Percentiles rank a stretch among this genome's conserved stretches.
These are phyloP conservation scores for Trichosurus vulpecula DNA, from an alignment of 2,797 vertebrate genomes.

Conservation along the genomic window DNA sequence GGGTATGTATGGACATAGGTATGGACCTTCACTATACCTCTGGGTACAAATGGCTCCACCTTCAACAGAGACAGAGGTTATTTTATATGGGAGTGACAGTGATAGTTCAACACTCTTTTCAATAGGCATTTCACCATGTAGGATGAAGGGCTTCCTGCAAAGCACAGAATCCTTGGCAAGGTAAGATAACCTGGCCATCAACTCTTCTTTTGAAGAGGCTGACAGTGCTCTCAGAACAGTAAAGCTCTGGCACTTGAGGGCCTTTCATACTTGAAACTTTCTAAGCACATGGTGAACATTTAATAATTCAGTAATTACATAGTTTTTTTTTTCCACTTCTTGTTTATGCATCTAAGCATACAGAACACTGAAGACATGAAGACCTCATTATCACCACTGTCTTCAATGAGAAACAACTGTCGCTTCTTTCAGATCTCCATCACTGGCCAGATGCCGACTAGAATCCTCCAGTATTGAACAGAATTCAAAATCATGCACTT, in stretches of 20 bases:
- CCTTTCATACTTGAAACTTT: background rate
- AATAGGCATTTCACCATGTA: background rate
- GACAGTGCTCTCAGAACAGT: background rate
- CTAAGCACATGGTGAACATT: background rate
- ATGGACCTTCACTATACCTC: background rate
- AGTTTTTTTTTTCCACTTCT: background rate
- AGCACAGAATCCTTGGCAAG: background rate
- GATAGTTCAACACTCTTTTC: background rate
- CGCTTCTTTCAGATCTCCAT: background rate
- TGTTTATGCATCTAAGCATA: background rate
- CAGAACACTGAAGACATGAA: background rate
- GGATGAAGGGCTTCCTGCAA: background rate
- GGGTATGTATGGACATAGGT: background rate
- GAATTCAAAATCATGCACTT: background rate
- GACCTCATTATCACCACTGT: background rate
- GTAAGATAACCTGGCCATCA: background rate
- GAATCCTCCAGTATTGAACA: background rate
- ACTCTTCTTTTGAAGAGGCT: background rate
- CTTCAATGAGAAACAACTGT: background rate
- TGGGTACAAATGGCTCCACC: background rate
- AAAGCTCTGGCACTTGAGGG: background rate
- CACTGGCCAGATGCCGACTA: background rate
- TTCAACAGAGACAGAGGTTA: background rate
- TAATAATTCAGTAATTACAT: background rate
- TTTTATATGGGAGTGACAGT: background rate